Conservation (phyloP, 2,888 invertebrate species). For the Willowsia nigromaculata region DNA sequence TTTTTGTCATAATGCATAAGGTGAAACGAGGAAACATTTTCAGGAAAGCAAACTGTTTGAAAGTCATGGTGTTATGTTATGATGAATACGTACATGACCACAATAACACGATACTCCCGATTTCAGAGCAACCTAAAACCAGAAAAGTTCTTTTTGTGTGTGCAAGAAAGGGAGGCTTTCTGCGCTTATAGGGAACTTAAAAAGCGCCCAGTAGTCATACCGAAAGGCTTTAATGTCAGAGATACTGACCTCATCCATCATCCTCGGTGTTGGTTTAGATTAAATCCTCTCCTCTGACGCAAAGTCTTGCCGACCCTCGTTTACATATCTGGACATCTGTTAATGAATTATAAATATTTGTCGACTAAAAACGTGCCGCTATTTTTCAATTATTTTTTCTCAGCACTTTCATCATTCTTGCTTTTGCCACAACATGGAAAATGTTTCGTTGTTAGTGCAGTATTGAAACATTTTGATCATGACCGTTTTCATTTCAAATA, state of each 20-base stretch:
- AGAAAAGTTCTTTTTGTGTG: neutral
- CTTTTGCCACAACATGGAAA: neutral
- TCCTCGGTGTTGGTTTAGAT: conserved; percentile 64
- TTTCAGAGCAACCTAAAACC: neutral
- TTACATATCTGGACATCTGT: conserved; percentile 67
- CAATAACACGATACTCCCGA: neutral
- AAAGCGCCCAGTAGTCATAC: conserved; percentile 6
- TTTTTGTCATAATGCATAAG: too few relatives aligned
- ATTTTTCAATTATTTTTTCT: conserved; percentile 27
- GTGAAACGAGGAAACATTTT: neutral
- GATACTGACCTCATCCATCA: conserved; percentile 68
- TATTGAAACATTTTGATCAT: too few relatives aligned
- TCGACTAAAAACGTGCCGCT: conserved; percentile 22
- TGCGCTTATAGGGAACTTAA: neutral
- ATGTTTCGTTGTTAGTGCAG: too few relatives aligned
- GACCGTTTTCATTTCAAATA: too few relatives aligned
- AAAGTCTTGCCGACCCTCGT: conserved; percentile 59
- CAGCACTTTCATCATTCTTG: neutral
- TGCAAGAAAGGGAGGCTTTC: neutral
- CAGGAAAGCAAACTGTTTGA: neutral
- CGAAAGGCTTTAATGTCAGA: conserved; percentile 49
- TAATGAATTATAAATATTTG: conserved; percentile 68
- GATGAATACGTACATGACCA: neutral
- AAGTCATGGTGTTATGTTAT: neutral
- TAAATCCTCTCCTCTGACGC: conserved; percentile 43